Evolutionary conservation across 1,140 invertebrate species (phyloP).

Genomic region (Papilio helenus): DNA sequence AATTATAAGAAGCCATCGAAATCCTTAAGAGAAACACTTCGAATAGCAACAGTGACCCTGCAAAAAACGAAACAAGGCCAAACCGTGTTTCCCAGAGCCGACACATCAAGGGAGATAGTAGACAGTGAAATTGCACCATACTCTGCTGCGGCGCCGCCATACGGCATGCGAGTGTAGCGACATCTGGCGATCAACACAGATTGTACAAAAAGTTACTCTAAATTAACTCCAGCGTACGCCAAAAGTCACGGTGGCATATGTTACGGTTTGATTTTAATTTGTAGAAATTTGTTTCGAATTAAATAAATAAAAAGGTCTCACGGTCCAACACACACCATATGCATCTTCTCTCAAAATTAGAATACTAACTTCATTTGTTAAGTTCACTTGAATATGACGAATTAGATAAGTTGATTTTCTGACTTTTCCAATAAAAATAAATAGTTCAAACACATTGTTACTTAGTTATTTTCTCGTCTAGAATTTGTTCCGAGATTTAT

Average conservation of each 20-base stretch:
- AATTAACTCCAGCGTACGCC: slow-evolving; percentile 61
- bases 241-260: slow-evolving; percentile 75
- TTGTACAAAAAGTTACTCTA: slow-evolving; percentile 66
- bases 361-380: neutral
- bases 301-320: slow-evolving; percentile 35
- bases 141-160: slow-evolving; percentile 60
- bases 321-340: neutral
- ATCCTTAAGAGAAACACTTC: slow-evolving; percentile 1
- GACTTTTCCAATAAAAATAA: no score
- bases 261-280: slow-evolving; percentile 64
- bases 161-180: slow-evolving; percentile 62
- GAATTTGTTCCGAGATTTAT: neutral
- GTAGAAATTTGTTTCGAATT: slow-evolving; percentile 54
- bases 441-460: no score
- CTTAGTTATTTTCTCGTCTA: neutral
- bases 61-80: slow-evolving; percentile 17
- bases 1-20: neutral
- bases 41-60: neutral
- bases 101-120: slow-evolving; percentile 50
- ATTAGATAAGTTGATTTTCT: no score
- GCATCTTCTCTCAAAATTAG: neutral
- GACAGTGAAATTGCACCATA: slow-evolving; percentile 73
- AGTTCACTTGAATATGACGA: no score
- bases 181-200: slow-evolving; percentile 67
- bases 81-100: neutral